Conservation (phyloP, 64 coral and sea anemone genomes). For the Catalaphyllia jardinei region DNA sequence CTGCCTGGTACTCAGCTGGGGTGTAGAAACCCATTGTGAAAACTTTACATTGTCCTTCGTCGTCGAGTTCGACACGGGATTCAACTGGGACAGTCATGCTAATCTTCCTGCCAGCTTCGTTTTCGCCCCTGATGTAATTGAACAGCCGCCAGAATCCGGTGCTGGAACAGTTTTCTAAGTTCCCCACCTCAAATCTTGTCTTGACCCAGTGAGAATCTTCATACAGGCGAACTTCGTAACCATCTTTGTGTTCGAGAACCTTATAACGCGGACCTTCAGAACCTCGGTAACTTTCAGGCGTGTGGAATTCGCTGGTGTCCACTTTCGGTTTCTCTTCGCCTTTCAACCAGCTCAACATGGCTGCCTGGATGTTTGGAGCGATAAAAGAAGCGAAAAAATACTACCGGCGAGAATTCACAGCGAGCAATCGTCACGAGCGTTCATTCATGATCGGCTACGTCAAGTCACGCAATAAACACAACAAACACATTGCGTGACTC, state of each 20-base stretch:
- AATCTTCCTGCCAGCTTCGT: constrained; percentile 58
- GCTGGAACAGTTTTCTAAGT: constrained; percentile 39
- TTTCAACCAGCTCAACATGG: constrained; percentile 62
- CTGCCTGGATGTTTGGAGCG: not conserved
- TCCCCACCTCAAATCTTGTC: constrained; percentile 30
- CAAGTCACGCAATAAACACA: not conserved
- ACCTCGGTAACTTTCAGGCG: constrained; percentile 58
- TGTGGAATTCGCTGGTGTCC: constrained; percentile 60
- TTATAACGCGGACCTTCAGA: constrained; percentile 51
- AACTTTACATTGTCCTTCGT: constrained; percentile 20
- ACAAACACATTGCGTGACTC: too few relatives aligned
- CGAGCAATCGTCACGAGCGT: not conserved
- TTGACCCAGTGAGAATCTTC: constrained; percentile 48
- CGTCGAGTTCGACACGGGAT: constrained; percentile 25
- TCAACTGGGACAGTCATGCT: constrained; percentile 54
- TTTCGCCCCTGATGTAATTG: constrained; percentile 69
- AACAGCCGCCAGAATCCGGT: constrained; percentile 63
- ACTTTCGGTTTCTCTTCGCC: constrained; percentile 68
- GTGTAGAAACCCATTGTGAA: constrained; percentile 43
- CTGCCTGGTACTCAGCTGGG: constrained; percentile 21
- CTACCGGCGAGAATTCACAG: not conserved
- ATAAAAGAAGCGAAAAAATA: not conserved
- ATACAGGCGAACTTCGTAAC: constrained; percentile 61
- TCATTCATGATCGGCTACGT: not conserved
- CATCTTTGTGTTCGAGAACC: constrained; percentile 42